Evolutionary conservation across 2,888 invertebrate species (phyloP), one percentile per base, ranked within the genome.

Genomic region (Ceramica pisi): DNA sequence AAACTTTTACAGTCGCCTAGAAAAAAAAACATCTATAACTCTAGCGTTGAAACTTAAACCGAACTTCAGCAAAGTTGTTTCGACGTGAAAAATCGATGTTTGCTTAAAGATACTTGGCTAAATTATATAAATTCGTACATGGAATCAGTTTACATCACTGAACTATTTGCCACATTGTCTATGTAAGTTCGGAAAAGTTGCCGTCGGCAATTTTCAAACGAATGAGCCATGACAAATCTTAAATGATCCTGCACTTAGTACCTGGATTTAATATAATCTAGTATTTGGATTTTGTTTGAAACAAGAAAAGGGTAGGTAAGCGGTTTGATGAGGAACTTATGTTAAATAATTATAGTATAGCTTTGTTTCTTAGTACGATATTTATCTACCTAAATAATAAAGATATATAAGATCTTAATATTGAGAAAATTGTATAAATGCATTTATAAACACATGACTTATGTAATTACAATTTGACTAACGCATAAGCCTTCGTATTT

Each of bases 181-280:
- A 78, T 81, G 70, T 81, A 81, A 84, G 68, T 82, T 83, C 48
- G 57, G 41, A 65, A 73, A 75, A 84, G 81, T 82, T 75, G 79
- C 89, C 88, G 88, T 72, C 88, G 89, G 87, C 82, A 78, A 76
- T 31, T 9, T 9, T 56, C 59, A 48, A 61, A 48, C 26, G 23
- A 48, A 38, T 53, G n/a, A 14, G 35, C 53, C 26, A 16, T 61
- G 26, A n/a, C 7, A 12, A 78, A 64, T 50, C 35, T 21, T 55
- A 46, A 44, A 55, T 38, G 19, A 9, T 12, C 9, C 9, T 31
- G 10, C n/a, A 35, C 10, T 46, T 46, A 46, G 19, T 31, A 70
- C 9, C 21, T 46, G 31, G 48, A 53, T 69, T 26, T n/a, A 14
- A 60, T 8, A 31, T 53, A 48, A 35, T 10, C 12, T 31, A 35